A percentile compares a stretch with the other conserved stretches of the same genome.
Evolutionary conservation across 2,113 vertebrate genomes (phyloP).

Genomic region (Gymnorhina tibicen): DNA sequence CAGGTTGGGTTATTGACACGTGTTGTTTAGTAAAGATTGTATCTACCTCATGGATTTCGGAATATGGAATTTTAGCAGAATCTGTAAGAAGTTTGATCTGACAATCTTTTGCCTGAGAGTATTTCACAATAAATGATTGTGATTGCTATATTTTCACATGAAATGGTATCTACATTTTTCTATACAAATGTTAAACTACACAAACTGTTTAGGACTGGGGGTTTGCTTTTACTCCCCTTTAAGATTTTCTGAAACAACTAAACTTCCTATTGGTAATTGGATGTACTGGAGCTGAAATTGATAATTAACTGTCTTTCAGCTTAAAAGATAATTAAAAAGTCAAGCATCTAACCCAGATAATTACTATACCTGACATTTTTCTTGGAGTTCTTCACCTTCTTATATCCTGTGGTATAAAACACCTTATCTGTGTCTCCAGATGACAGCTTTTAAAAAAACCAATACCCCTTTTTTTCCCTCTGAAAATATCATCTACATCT

Average conservation of each 20-base stretch:
- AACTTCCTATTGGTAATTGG: conserved; percentile 78
- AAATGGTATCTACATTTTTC: neutral
- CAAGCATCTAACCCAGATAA: conserved; percentile 74
- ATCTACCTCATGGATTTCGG: neutral
- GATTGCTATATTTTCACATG: neutral
- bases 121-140: neutral
- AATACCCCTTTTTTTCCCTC: neutral
- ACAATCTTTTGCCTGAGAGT: neutral
- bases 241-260: conserved; percentile 42
- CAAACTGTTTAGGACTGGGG: neutral
- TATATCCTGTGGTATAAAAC: conserved; percentile 39
- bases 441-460: conserved; percentile 54
- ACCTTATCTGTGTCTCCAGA: conserved; percentile 59
- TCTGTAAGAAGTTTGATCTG: neutral
- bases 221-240: neutral
- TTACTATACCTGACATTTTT: conserved; percentile 73
- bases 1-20: neutral
- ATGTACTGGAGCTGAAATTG: conserved; percentile 80
- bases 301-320: conserved; percentile 82
- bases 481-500: conserved; percentile 55
- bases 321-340: conserved; percentile 83
- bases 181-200: neutral
- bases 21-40: neutral
- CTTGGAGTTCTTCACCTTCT: conserved; percentile 65
- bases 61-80: neutral